These are phyloP conservation scores for Drosophila bunnanda DNA, from an alignment of 2,888 invertebrate genomes.

Conservation along the genomic window DNA sequence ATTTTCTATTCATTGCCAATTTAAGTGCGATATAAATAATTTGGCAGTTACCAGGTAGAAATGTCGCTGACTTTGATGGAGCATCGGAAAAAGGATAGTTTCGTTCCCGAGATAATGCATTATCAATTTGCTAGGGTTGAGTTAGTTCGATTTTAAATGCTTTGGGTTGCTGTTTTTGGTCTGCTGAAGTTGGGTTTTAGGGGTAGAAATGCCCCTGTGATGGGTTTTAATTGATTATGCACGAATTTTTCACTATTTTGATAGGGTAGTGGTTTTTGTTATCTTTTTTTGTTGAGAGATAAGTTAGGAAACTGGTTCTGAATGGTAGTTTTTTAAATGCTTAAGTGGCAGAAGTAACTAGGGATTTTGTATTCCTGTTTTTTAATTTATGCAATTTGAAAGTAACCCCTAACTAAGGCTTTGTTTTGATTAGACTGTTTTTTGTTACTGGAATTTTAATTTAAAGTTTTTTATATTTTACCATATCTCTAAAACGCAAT, in stretches of 20 bases:
- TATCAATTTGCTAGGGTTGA: conserved; percentile 76
- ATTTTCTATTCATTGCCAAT: conserved; percentile 77
- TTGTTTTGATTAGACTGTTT: conserved; percentile 24
- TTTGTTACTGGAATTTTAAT: not conserved
- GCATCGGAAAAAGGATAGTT: conserved; percentile 36
- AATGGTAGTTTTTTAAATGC: conserved; percentile 16
- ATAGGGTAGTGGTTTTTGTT: conserved; percentile 40
- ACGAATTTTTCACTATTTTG: conserved; percentile 55
- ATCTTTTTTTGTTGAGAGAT: conserved; percentile 24
- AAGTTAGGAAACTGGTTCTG: conserved; percentile 6
- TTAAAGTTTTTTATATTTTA: not conserved
- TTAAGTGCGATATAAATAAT: conserved; percentile 78
- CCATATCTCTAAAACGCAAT: not conserved
- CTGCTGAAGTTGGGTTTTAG: conserved; percentile 7
- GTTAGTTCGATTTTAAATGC: conserved; percentile 65
- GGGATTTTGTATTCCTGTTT: conserved; percentile 11
- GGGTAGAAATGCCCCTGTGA: conserved; percentile 24
- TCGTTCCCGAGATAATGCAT: conserved; percentile 61
- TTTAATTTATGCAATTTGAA: conserved; percentile 19
- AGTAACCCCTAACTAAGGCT: conserved; percentile 10
- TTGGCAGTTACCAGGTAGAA: conserved; percentile 71
- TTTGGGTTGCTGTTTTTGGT: conserved; percentile 34
- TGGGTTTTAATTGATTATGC: conserved; percentile 74
- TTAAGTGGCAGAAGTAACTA: conserved; percentile 37
- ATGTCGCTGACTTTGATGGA: conserved; percentile 68